Evolutionary conservation across 2,888 invertebrate genomes (phyloP), one percentile per base, ranked within the genome.

Genomic region (Clivina fossor): DNA sequence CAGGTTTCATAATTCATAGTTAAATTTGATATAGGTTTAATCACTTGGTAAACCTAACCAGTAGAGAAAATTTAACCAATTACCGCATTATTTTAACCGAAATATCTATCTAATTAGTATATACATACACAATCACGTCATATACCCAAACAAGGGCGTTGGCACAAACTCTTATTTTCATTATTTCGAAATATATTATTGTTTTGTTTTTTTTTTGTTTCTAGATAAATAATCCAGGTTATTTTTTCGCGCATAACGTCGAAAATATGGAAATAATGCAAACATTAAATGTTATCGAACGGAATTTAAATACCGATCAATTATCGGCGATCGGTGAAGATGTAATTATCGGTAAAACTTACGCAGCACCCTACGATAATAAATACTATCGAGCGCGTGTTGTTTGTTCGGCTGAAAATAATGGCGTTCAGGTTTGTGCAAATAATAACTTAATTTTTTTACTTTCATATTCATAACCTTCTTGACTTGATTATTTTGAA

Each of bases 161-260:
- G 46, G 49, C 61, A 61, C 16, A 26, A 37, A 16, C 28, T 40
- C 26, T 7, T n/a, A 32, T 32, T 32, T n/a, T n/a, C 13, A 28
- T n/a, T 47, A 35, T 16, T 11, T 47, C 8, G 28, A 35, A 24
- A 15, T 38, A 7, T 19, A 38, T 18, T 16, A 37, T 37, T 13
- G 13, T 4, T 7, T 40, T 26, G 15, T 55, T 53, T 37, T 47
- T 11, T 4, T 33, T 33, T 33, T 11, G n/a, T 58, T 64, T 67
- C 18, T 67, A 87, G 84, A 65, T 80, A 1, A 71, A 80, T 11
- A 80, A 80, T 67, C 81, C 85, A 15, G 79, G 82, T 51, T 81
- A 82, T 65, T 89, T 90, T 71, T 90, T 84, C 83, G 84, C 78
- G 7, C 83, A 81, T 55, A 75, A 80, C 61, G 72, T 73, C 20